Evolutionary conservation across 2,797 vertebrate species (phyloP).

Genomic region (Amblyopsis hoosieri): DNA sequence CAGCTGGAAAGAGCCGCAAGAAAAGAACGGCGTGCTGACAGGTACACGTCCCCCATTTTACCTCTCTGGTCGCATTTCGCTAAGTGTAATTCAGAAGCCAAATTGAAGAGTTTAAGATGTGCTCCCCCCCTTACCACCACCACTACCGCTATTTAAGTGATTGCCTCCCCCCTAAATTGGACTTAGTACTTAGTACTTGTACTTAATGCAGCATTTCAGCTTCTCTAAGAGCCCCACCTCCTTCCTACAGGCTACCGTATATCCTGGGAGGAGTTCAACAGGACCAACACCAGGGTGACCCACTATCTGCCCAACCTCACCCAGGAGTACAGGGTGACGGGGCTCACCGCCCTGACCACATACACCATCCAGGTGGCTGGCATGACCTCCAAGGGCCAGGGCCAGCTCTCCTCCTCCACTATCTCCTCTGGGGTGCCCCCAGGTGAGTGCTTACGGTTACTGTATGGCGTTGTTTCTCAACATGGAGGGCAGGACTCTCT

Average conservation of each 20-base stretch:
- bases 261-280: slow-evolving; percentile 98
- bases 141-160: neutral
- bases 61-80: too few relatives aligned
- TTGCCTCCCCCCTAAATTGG: too few relatives aligned
- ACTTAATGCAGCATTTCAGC: neutral
- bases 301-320: slow-evolving; percentile 96
- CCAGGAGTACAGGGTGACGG: slow-evolving; percentile 93
- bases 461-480: neutral
- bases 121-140: too few relatives aligned
- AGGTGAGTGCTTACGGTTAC: slow-evolving; percentile 73
- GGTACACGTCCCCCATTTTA: slow-evolving; percentile 68
- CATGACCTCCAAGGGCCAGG: slow-evolving; percentile 96
- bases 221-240: neutral
- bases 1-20: slow-evolving; percentile 95
- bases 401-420: slow-evolving; percentile 90
- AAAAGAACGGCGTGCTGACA: slow-evolving; percentile 94
- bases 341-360: slow-evolving; percentile 95
- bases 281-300: slow-evolving; percentile 95
- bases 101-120: too few relatives aligned
- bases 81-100: too few relatives aligned
- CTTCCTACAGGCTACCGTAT: slow-evolving; percentile 88
- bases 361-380: slow-evolving; percentile 98
- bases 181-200: too few relatives aligned
- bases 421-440: slow-evolving; percentile 98
- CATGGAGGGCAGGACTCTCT: neutral